Evolutionary conservation across 2,113 vertebrate genomes (phyloP).

Genomic region (Syrmaticus mikado): DNA sequence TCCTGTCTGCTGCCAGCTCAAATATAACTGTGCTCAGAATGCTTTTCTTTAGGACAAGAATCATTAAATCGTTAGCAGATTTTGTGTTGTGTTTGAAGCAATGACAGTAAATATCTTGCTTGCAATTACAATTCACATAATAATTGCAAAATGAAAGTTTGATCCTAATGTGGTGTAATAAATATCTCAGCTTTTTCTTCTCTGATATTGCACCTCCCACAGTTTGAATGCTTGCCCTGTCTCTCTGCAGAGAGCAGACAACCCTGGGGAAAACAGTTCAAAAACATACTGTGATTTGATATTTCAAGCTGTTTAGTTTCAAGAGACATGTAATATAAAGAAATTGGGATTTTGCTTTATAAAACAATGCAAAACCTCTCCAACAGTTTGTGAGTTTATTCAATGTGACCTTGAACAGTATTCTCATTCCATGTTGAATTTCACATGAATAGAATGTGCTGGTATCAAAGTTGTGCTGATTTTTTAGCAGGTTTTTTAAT

Average conservation of each 20-base stretch:
- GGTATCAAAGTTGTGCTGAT: background rate
- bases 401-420: background rate
- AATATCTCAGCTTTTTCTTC: constrained; percentile 1
- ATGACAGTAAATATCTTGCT: constrained; percentile 26
- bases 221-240: background rate
- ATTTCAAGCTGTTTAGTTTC: background rate
- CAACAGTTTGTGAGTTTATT: background rate
- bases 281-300: background rate
- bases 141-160: constrained; percentile 25
- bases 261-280: background rate
- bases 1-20: background rate
- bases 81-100: background rate
- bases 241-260: background rate
- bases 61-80: background rate
- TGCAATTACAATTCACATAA: background rate
- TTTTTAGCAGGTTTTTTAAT: background rate
- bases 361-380: background rate
- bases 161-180: background rate
- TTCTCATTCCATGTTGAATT: background rate
- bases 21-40: background rate
- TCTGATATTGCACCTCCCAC: background rate
- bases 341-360: background rate
- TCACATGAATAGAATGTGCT: background rate
- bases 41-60: background rate
- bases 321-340: background rate